These are phyloP conservation scores for Neodiprion virginianus DNA, from an alignment of 1,140 invertebrate species.

Conservation along the genomic window DNA sequence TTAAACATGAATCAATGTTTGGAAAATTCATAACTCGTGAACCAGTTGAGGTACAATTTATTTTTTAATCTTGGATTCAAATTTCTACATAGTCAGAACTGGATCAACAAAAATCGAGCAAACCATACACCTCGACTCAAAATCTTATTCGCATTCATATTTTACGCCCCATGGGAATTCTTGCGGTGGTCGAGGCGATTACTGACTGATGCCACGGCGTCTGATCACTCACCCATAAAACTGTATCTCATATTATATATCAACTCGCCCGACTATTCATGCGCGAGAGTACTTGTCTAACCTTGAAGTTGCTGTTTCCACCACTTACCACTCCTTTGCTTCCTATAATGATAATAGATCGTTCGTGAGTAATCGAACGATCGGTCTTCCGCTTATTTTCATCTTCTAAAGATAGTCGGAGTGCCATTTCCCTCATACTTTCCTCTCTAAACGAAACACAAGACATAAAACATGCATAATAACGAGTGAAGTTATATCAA, in stretches of 20 bases:
- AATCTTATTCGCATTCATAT: no score
- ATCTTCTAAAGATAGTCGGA: conserved; percentile 36
- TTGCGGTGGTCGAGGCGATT: no score
- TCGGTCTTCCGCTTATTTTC: conserved; percentile 44
- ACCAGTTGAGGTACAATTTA: no score
- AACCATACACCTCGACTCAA: no score
- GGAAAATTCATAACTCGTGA: no score
- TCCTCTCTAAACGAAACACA: conserved; percentile 34
- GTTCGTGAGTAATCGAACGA: conserved; percentile 52
- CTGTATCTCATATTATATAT: conserved; percentile 3
- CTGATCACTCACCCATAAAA: background rate
- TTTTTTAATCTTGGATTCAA: no score
- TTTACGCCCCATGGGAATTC: no score
- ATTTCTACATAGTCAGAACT: no score
- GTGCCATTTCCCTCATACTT: conserved; percentile 38
- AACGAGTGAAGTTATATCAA: conserved; percentile 18
- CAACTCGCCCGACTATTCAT: background rate
- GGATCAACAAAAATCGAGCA: no score
- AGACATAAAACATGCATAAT: background rate
- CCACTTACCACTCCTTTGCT: conserved; percentile 64
- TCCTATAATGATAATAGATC: conserved; percentile 64
- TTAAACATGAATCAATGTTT: no score
- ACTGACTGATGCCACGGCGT: no score
- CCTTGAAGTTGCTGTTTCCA: conserved; percentile 5
- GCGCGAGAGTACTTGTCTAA: conserved; percentile 1